Evolutionary conservation across 1,140 invertebrate species (phyloP).

Genomic region (Luehdorfia chinensis): DNA sequence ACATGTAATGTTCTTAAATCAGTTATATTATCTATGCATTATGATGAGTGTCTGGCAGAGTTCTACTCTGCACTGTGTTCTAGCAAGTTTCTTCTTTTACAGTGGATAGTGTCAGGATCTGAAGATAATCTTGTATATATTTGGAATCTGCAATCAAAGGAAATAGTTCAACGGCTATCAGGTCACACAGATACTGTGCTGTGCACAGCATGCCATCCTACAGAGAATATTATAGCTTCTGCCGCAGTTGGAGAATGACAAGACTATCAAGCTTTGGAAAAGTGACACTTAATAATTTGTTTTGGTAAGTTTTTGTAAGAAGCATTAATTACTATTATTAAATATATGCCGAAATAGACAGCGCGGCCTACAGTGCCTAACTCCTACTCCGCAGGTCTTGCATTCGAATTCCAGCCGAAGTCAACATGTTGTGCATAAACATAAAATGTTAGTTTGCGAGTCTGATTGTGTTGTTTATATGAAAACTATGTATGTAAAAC

Average conservation of each 20-base stretch:
- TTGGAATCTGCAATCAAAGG: conserved; percentile 99
- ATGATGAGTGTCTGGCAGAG: too few relatives aligned
- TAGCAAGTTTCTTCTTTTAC: conserved; percentile 42
- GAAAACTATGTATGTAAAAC: too few relatives aligned
- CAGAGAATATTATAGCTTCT: conserved; percentile 99
- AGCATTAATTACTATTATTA: neutral
- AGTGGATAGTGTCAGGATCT: conserved; percentile 99
- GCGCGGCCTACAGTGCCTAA: too few relatives aligned
- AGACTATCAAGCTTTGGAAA: conserved; percentile 99
- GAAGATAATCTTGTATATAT: conserved; percentile 99
- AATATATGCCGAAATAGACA: too few relatives aligned
- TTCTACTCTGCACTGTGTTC: too few relatives aligned
- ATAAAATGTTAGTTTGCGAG: too few relatives aligned
- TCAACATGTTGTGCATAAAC: too few relatives aligned
- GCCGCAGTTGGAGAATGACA: conserved; percentile 98
- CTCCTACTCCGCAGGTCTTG: too few relatives aligned
- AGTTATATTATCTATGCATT: too few relatives aligned
- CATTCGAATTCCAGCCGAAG: too few relatives aligned
- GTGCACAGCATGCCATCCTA: conserved; percentile 98
- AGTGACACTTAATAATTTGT: conserved; percentile 90
- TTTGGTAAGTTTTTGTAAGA: conserved; percentile 35
- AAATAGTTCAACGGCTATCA: conserved; percentile 98
- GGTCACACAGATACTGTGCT: conserved; percentile 99
- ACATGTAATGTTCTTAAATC: too few relatives aligned
- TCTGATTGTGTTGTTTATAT: too few relatives aligned